phyloP scores from a whole-genome alignment of 2,113 vertebrate genomes.

The Dromiciops gliroides region DNA sequence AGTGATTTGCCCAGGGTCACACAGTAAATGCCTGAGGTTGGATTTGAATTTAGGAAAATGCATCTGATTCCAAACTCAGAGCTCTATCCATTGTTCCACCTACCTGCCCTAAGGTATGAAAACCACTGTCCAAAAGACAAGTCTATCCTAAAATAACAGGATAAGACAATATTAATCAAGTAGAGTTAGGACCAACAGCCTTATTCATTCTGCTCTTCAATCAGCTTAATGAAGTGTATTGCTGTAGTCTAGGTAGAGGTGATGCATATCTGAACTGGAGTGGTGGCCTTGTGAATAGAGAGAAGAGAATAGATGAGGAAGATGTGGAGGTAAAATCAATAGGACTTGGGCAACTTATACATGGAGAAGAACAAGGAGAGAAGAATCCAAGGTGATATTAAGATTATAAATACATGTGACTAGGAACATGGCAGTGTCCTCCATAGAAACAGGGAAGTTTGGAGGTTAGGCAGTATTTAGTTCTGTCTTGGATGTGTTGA shows the following conservation, averaged over 20 bases:
- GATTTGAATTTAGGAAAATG: no score
- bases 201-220: background rate
- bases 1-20: background rate
- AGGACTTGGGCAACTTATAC: background rate
- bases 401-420: background rate
- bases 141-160: background rate
- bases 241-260: background rate
- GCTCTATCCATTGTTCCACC: no score
- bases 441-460: background rate
- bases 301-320: background rate
- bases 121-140: background rate
- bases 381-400: background rate
- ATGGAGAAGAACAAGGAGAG: background rate
- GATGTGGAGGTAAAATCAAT: background rate
- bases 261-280: background rate
- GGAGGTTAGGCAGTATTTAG: background rate
- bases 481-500: background rate
- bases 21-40: background rate
- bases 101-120: conserved; percentile 34
- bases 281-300: background rate
- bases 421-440: background rate
- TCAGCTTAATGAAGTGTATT: background rate
- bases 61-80: no score
- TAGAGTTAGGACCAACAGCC: background rate
- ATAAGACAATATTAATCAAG: background rate